Evolutionary conservation across 2,113 vertebrate species (phyloP).

Genomic region (Oryzias celebensis): DNA sequence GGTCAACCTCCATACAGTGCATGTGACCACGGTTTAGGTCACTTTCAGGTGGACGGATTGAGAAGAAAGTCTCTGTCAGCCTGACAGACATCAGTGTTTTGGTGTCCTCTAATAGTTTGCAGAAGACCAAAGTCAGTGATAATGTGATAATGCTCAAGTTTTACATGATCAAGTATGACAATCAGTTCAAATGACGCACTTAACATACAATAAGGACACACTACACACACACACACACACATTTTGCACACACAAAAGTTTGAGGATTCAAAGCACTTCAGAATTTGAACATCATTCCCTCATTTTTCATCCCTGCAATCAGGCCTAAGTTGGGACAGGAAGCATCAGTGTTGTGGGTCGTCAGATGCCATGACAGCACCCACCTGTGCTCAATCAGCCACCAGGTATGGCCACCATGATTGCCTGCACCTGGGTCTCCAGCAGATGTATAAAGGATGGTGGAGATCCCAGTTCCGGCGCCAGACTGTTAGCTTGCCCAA

Average conservation of each 20-base stretch:
- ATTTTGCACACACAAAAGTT: slow-evolving; percentile 31
- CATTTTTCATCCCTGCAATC: slow-evolving; percentile 42
- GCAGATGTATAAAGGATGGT: too few relatives aligned
- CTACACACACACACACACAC: slow-evolving; percentile 31
- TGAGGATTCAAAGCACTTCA: slow-evolving; percentile 48
- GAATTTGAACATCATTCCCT: slow-evolving; percentile 73
- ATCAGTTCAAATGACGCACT: slow-evolving; percentile 47
- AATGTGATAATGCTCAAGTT: slow-evolving; percentile 45
- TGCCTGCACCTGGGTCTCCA: too few relatives aligned
- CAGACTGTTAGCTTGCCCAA: too few relatives aligned
- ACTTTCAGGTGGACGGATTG: too few relatives aligned
- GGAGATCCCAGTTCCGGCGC: too few relatives aligned
- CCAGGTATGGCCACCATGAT: too few relatives aligned
- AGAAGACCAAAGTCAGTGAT: slow-evolving; percentile 50
- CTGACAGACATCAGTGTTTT: slow-evolving; percentile 7
- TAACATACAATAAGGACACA: slow-evolving; percentile 7
- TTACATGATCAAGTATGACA: slow-evolving; percentile 46
- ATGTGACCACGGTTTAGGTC: too few relatives aligned
- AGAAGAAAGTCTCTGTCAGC: slow-evolving; percentile 19
- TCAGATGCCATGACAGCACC: too few relatives aligned
- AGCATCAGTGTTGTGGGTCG: too few relatives aligned
- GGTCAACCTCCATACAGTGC: too few relatives aligned
- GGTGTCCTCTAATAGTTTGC: slow-evolving; percentile 35
- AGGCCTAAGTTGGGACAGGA: slow-evolving; percentile 58
- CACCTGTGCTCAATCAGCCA: too few relatives aligned